Evolutionary conservation across 2,888 invertebrate genomes (phyloP), one percentile per base, ranked within the genome.

Genomic region (Anodontia alba): DNA sequence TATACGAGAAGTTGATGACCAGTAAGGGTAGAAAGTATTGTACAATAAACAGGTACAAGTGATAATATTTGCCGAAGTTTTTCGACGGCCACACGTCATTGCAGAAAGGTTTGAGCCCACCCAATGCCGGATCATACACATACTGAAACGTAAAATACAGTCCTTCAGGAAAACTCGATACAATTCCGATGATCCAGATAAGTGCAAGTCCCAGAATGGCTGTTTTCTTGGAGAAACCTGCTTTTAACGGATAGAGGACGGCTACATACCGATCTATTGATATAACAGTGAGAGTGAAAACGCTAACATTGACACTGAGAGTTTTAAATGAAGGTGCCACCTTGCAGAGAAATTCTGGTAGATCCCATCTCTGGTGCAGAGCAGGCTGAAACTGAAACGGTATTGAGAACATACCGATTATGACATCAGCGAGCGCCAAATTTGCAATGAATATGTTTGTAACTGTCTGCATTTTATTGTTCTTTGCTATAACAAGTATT

Each of bases 301-400:
- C 97, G 88, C 97, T 97, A n/a, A 98, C 97, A 92, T 97, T 97
- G 0, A 98, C 97, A 86, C 97, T 97, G 20, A 98, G 95, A 0
- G 97, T 96, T 95, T 97, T 97, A 12, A 97, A 96, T 94, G 97
- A 98, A 0, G 98, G 98, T 88, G 98, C 97, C 93, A 98, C 97
- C 0, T 97, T 96, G 93, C 98, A 98, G 96, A 98, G 97, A 93
- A 98, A 97, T 92, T 96, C 95, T 0, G 98, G 98, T 68, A 98
- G 95, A 90, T 97, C 96, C 98, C 98, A 98, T 87, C 97, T 95
- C 94, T 98, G 98, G 15, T 98, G 95, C 66, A 98, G 95, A 0
- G 98, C 98, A 1, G 98, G 97, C 96, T 98, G 97, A 93, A 98
- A 98, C 96, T 97, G 96, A 95, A 98, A 98, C 87, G 98, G 98